A percentile compares a stretch with the other conserved stretches of the same genome.
Evolutionary conservation across 2,113 vertebrate genomes (phyloP).

Genomic region (Hiodon tergisus): DNA sequence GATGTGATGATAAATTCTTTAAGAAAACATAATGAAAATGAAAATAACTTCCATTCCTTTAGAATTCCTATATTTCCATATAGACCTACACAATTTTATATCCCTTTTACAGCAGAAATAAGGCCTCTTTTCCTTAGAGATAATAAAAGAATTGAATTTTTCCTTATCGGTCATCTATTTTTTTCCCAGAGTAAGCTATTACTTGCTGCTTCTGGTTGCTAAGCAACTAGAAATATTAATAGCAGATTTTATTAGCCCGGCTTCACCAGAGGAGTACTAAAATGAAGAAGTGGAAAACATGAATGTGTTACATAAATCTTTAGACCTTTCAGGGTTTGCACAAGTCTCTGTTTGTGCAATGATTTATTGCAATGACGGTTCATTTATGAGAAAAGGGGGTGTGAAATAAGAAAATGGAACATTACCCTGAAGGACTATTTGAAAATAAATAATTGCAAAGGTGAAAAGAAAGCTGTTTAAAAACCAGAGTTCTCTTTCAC

Average conservation of each 20-base stretch:
- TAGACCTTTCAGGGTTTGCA: slow-evolving; percentile 92
- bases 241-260: slow-evolving; percentile 99
- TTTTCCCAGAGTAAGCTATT: slow-evolving; percentile 97
- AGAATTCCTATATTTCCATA: slow-evolving; percentile 67
- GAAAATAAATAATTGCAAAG: slow-evolving; percentile 98
- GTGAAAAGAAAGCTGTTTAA: slow-evolving; percentile 90
- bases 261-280: slow-evolving; percentile 98
- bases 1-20: slow-evolving; percentile 47
- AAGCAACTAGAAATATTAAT: slow-evolving; percentile 99
- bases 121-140: slow-evolving; percentile 96
- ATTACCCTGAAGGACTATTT: slow-evolving; percentile 97
- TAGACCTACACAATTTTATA: slow-evolving; percentile 83
- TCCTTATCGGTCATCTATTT: slow-evolving; percentile 99
- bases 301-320: slow-evolving; percentile 99
- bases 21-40: slow-evolving; percentile 55
- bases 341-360: slow-evolving; percentile 98
- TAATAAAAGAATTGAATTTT: slow-evolving; percentile 99
- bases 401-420: slow-evolving; percentile 96
- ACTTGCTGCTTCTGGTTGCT: slow-evolving; percentile 96
- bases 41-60: slow-evolving; percentile 67
- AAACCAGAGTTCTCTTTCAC: slow-evolving; percentile 58
- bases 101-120: slow-evolving; percentile 94
- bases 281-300: slow-evolving; percentile 99
- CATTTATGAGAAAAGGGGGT: slow-evolving; percentile 97
- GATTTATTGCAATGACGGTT: slow-evolving; percentile 97